Percentiles rank a stretch among this genome's conserved stretches.
phyloP scores from a whole-genome alignment of 2,113 vertebrate species.

The Trochalopteron elliotii region DNA sequence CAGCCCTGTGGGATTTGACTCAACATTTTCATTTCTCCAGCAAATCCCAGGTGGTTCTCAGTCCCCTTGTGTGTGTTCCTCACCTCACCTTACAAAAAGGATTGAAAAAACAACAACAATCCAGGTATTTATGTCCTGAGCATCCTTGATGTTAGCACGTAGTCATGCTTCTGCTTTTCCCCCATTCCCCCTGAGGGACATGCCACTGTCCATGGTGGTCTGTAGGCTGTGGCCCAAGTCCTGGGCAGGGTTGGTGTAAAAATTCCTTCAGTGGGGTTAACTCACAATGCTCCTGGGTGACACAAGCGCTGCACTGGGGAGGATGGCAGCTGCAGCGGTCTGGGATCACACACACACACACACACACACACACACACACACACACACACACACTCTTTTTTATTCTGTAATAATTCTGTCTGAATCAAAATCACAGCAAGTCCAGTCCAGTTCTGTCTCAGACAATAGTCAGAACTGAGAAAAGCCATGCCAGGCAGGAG shows the following conservation, averaged over 20 bases:
- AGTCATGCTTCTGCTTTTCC: background rate
- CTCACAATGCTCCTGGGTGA: background rate
- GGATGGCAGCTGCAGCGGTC: background rate
- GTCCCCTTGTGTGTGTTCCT: background rate
- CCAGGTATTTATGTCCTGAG: background rate
- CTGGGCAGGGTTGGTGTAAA: background rate
- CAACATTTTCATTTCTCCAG: background rate
- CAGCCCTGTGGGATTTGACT: background rate
- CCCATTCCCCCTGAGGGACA: background rate
- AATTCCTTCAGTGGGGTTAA: background rate
- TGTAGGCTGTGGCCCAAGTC: background rate
- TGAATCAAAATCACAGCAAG: background rate
- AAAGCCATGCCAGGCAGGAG: background rate
- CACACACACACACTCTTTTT: too few relatives aligned
- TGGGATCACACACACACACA: background rate
- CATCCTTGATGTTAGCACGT: background rate
- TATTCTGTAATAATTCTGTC: background rate
- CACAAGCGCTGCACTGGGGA: background rate
- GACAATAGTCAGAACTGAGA: background rate
- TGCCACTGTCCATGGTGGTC: too few relatives aligned
- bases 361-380: fast-evolving
- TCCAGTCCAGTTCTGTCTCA: background rate
- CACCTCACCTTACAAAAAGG: background rate
- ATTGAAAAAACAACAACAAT: background rate
- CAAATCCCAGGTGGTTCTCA: background rate